Conservation (phyloP, 1,140 invertebrate species). For the Hestina assimilis region DNA sequence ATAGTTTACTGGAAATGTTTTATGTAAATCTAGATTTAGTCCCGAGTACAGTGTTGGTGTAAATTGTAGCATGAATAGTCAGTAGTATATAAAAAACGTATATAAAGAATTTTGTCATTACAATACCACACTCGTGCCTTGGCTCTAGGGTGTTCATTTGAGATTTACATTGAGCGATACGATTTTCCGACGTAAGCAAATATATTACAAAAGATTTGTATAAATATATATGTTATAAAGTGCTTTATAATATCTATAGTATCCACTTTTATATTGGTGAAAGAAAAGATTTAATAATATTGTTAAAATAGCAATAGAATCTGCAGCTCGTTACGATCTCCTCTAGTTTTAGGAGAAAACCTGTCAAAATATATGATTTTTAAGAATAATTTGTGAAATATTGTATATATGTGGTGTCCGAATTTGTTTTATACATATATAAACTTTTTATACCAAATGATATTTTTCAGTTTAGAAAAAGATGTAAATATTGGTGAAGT, state of each 20-base stretch:
- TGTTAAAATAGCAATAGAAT: background rate
- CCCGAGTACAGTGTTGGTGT: conserved; percentile 25
- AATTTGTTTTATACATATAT: conserved; percentile 29
- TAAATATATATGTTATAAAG: too few species aligned
- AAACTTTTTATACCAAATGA: conserved; percentile 35
- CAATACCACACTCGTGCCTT: conserved; percentile 70
- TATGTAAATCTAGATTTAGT: conserved; percentile 10
- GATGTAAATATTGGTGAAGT: conserved; percentile 26
- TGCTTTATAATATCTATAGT: too few species aligned
- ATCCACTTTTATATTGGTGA: too few species aligned
- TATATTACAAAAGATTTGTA: background rate
- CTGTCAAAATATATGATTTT: conserved; percentile 12
- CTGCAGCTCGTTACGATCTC: background rate
- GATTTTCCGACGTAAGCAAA: conserved; percentile 25
- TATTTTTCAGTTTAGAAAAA: conserved; percentile 31
- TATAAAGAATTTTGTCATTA: conserved; percentile 19
- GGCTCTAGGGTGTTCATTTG: conserved; percentile 59
- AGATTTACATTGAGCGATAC: conserved; percentile 42
- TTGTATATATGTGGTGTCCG: conserved; percentile 25
- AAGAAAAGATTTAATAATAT: background rate
- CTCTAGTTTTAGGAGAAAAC: conserved; percentile 2
- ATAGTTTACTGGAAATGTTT: conserved; percentile 9
- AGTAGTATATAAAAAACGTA: conserved; percentile 18
- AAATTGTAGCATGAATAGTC: conserved; percentile 29
- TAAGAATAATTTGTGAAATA: conserved; percentile 26